Base-by-base conservation (phyloP, 2,888 invertebrate genomes). In the Caenorhabditis sp. region DNA sequence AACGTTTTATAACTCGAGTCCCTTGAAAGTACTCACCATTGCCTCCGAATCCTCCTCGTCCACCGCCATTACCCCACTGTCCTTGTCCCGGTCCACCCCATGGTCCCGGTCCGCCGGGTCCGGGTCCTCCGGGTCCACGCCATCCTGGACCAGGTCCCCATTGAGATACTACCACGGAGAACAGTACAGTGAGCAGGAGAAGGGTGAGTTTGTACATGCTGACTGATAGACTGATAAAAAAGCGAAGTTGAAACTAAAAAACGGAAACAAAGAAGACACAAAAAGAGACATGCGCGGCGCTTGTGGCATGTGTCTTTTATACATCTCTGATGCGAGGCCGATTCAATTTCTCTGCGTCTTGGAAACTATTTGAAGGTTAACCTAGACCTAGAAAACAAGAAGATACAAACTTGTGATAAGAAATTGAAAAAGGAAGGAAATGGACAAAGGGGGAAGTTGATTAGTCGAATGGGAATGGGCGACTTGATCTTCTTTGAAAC, bases 131-230 rank as follows among this genome's bases (percentile, higher is more conserved):
- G 15, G 37, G 20, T 20, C 44, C 56, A 20, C 24, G 15, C 11
- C 24, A 37, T 58, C 47, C 47, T 5, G 28, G 28, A 28, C 62
- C 62, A 9, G 62, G 62, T 24, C 69, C 69, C 69, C 69, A 69
- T 51, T 69, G 69, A 9, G 60, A 32, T 9, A 44, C 24, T 15
- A 22, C 35, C 0, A 69, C 1, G 1, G 58, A 58, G 8, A 69
- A n/a, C 24, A 69, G 58, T 20, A 50, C 50, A 0, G 60, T 22
- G 50, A 69, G 69, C n/a, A 69, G 6, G 37, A 69, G 50, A 50
- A 60, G 58, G 28, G 69, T 60, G 35, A 69, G 24, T 51, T 60
- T 60, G 22, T 50, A 37, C 69, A 69, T 69, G 4, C 32, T n/a
- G n/a, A n/a, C n/a, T n/a, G n/a, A n/a, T n/a, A n/a, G n/a, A 28